Base-by-base conservation (phyloP, 2,888 invertebrate species). In the Plusia festucae region DNA sequence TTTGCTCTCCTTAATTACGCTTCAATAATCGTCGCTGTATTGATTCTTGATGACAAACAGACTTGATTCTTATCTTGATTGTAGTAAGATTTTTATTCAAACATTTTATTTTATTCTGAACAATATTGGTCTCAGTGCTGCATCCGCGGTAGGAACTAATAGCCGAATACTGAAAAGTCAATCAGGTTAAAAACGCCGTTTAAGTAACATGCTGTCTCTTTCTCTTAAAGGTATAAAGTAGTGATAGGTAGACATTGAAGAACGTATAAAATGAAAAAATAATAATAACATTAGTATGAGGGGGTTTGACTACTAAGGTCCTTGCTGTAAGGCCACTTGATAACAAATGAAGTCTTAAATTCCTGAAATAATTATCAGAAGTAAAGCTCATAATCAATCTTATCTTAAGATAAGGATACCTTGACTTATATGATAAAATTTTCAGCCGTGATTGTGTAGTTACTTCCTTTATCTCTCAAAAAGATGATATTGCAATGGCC, bases 1-100 rank as follows among this genome's bases (percentile, higher is more conserved):
- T 62, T 66, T 65, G 58, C 66, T 67, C 69, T 79, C 59, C 52
- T 54, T 53, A 75, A 60, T 61, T 64, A 62, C 76, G 71, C 79
- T 64, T 75, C 60, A 68, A 52, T 68, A 71, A 68, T 56, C 56
- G 61, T 58, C 57, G 49, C 24, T 58, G 49, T 55, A 57, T 61
- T 49, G 57, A 60, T 44, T 59, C 13, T 51, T 56, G 15, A 13
- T 15, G 16, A 46, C n/a, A 40, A n/a, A n/a, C 16, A 9, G 16
- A 9, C 16, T 46, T 46, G 18, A 18, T 15, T 18, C 9, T 16
- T 9, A 5, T 46, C 16, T 18, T 18, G 15, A 7, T 34, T 0
- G 15, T 13, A 13, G 13, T 13, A 34, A 34, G 15, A 15, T 13
- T 34, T 2, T 34, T 34, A 34, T 30, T 30, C 7, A 24, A 24